Conservation (phyloP, 2,113 vertebrate genomes). For the Silurus asotus region DNA sequence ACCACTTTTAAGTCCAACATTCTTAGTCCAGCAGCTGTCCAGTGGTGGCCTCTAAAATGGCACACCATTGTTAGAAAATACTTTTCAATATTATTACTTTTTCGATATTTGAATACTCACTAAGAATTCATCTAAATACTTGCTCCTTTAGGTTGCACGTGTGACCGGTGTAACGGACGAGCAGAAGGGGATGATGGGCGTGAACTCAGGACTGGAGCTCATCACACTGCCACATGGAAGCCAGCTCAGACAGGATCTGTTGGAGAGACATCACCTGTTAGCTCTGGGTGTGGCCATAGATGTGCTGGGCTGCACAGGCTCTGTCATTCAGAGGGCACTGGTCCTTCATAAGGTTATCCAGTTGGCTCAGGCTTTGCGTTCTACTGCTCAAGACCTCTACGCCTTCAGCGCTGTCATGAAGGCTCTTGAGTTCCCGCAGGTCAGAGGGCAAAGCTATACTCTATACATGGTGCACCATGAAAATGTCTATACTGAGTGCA, state of each 20-base stretch:
- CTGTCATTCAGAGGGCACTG: conserved; percentile 73
- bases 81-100: no score
- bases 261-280: conserved; percentile 83
- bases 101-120: no score
- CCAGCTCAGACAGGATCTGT: conserved; percentile 79
- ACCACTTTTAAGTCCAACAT: background rate
- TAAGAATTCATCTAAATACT: background rate
- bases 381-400: conserved; percentile 75
- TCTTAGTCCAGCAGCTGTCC: background rate
- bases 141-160: conserved; percentile 72
- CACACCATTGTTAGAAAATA: background rate
- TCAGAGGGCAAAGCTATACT: conserved; percentile 48
- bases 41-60: background rate
- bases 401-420: conserved; percentile 87
- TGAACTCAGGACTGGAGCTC: conserved; percentile 83
- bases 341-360: conserved; percentile 79
- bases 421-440: conserved; percentile 84
- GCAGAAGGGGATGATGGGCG: conserved; percentile 79
- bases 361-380: conserved; percentile 76
- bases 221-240: conserved; percentile 82
- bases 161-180: conserved; percentile 76
- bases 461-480: background rate
- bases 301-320: conserved; percentile 82
- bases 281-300: conserved; percentile 80
- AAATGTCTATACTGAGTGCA: background rate